Conservation (phyloP, 2,113 vertebrate species). For the Perca flavescens region DNA sequence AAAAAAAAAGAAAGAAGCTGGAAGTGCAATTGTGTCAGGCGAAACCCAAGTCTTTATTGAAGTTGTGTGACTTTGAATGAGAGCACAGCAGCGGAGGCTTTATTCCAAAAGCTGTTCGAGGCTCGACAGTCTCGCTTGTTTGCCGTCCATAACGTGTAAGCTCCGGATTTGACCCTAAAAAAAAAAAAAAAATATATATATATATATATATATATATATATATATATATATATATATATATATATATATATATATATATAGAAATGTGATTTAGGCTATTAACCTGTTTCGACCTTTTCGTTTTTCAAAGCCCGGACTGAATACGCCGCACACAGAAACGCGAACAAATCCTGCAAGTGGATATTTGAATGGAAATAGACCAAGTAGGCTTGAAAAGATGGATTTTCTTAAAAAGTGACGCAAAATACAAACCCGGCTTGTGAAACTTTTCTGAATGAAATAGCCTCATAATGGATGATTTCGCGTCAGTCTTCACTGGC, state of each 20-base stretch:
- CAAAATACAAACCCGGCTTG: conserved; percentile 7
- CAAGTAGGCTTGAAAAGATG: too few relatives aligned
- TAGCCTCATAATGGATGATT: neutral
- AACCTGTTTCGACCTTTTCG: conserved; percentile 4
- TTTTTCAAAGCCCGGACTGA: neutral
- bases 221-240: too few relatives aligned
- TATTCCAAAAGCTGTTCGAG: neutral
- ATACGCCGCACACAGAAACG: neutral
- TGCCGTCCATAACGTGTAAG: neutral
- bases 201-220: too few relatives aligned
- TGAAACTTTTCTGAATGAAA: conserved; percentile 68
- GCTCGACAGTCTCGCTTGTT: neutral
- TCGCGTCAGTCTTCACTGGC: neutral
- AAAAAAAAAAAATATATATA: too few relatives aligned
- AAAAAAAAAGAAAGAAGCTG: neutral
- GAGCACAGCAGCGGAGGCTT: conserved; percentile 45
- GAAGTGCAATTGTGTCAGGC: conserved; percentile 33
- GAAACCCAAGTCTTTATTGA: conserved; percentile 48
- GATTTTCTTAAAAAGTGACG: neutral
- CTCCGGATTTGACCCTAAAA: conserved; percentile 28
- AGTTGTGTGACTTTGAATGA: conserved; percentile 59
- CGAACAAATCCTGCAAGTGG: neutral
- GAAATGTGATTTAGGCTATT: conserved; percentile 36
- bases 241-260: too few relatives aligned
- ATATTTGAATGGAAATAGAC: conserved; percentile 2